phyloP scores from a whole-genome alignment of 1,140 invertebrate species.

The Bombyx mandarina region DNA sequence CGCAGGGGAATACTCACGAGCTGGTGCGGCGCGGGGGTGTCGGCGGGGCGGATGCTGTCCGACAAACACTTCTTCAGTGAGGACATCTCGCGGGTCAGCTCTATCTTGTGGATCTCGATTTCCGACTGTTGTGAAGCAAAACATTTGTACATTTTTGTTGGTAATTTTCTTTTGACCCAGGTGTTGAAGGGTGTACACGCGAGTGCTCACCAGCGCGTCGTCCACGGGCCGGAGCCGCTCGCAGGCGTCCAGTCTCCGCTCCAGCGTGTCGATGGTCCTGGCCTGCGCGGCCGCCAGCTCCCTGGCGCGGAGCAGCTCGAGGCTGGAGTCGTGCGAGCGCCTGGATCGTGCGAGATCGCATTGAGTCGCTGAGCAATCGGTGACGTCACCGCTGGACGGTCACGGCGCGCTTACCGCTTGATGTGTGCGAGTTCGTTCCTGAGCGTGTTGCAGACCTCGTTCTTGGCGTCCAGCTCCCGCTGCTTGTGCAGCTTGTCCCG shows the following conservation, averaged over 20 bases:
- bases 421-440: constrained; percentile 64
- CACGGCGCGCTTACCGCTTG: constrained; percentile 34
- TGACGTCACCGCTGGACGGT: too few species aligned
- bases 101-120: constrained; percentile 26
- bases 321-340: constrained; percentile 65
- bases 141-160: background rate
- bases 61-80: constrained; percentile 23
- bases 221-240: constrained; percentile 13
- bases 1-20: constrained; percentile 4
- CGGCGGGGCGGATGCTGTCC: constrained; percentile 15
- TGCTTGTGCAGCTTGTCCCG: constrained; percentile 63
- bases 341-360: constrained; percentile 11
- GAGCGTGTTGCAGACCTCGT: constrained; percentile 71
- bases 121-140: constrained; percentile 23
- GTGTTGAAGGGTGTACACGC: background rate
- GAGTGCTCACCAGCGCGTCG: constrained; percentile 23
- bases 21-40: background rate
- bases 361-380: background rate
- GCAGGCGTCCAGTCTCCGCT: constrained; percentile 20
- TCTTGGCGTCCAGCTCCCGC: constrained; percentile 70
- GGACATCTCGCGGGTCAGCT: constrained; percentile 26
- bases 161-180: background rate
- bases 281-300: constrained; percentile 46
- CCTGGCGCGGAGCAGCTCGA: constrained; percentile 60
- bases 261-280: constrained; percentile 33